A percentile compares a stretch with the other conserved stretches of the same genome.
These are phyloP conservation scores for Lepidurus arcticus DNA, from an alignment of 1,140 invertebrate species.

Conservation along the genomic window DNA sequence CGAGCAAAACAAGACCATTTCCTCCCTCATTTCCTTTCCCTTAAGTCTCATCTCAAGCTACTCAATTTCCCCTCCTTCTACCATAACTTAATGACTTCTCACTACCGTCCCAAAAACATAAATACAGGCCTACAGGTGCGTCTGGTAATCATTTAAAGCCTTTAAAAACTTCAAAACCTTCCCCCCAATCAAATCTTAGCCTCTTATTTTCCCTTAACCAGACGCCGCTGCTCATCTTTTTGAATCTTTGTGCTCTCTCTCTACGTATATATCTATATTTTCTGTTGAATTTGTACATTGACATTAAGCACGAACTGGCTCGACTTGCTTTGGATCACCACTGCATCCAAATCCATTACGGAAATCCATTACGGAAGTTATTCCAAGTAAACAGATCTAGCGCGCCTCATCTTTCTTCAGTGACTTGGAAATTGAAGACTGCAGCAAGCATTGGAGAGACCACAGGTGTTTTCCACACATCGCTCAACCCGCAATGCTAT, in stretches of 20 bases:
- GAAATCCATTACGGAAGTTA: background rate
- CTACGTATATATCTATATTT: too few relatives aligned
- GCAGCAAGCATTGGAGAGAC: background rate
- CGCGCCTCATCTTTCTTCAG: background rate
- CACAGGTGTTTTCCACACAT: background rate
- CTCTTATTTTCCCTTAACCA: too few relatives aligned
- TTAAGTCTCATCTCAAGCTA: background rate
- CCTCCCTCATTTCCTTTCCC: conserved; percentile 12
- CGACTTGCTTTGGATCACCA: background rate
- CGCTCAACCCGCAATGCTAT: background rate
- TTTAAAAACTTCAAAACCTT: too few relatives aligned
- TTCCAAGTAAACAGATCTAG: background rate
- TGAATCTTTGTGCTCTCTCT: too few relatives aligned
- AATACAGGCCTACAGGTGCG: background rate
- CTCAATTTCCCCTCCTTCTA: background rate
- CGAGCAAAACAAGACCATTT: background rate
- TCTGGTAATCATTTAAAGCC: background rate
- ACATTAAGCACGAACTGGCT: background rate
- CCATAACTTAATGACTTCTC: conserved; percentile 13
- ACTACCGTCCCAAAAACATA: background rate
- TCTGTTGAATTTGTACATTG: too few relatives aligned
- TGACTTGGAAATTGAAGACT: background rate
- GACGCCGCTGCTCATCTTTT: too few relatives aligned
- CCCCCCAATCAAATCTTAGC: too few relatives aligned
- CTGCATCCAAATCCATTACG: too few relatives aligned